A percentile compares a stretch with the other conserved stretches of the same genome.
Conservation (phyloP, 2,113 vertebrate species). For the Boulengeromyrus knoepffleri region DNA sequence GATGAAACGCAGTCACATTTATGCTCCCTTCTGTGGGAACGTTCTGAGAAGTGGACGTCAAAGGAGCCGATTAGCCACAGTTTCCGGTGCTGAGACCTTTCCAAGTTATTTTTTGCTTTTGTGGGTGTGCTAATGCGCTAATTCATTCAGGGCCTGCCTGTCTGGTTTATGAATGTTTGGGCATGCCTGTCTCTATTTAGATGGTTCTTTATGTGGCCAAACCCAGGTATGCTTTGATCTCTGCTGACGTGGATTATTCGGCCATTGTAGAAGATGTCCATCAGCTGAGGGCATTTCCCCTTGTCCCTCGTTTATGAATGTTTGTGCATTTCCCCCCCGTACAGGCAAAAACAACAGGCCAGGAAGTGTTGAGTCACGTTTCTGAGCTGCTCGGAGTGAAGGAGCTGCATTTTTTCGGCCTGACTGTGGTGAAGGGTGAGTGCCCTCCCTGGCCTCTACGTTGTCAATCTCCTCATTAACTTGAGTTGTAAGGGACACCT, state of each 20-base stretch:
- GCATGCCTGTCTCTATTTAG: not conserved
- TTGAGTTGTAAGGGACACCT: not conserved
- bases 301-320: not conserved
- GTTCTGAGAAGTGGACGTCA: not conserved
- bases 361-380: constrained; percentile 72
- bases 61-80: not conserved
- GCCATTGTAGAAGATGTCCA: not conserved
- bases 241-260: not conserved
- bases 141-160: not conserved
- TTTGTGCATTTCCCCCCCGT: not conserved
- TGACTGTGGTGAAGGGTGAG: constrained; percentile 81
- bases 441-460: not conserved
- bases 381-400: constrained; percentile 67
- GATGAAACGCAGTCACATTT: not conserved
- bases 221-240: not conserved
- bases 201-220: not conserved
- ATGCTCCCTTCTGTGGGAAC: not conserved
- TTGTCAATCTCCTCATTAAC: not conserved
- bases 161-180: not conserved
- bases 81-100: not conserved
- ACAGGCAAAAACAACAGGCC: constrained; percentile 75
- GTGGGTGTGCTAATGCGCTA: not conserved
- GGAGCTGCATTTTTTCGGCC: constrained; percentile 79
- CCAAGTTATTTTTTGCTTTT: not conserved
- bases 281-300: not conserved